Percentiles rank a stretch among this genome's conserved stretches.
These are phyloP conservation scores for Diarsia dahlii DNA, from an alignment of 2,888 invertebrate species.

Conservation along the genomic window DNA sequence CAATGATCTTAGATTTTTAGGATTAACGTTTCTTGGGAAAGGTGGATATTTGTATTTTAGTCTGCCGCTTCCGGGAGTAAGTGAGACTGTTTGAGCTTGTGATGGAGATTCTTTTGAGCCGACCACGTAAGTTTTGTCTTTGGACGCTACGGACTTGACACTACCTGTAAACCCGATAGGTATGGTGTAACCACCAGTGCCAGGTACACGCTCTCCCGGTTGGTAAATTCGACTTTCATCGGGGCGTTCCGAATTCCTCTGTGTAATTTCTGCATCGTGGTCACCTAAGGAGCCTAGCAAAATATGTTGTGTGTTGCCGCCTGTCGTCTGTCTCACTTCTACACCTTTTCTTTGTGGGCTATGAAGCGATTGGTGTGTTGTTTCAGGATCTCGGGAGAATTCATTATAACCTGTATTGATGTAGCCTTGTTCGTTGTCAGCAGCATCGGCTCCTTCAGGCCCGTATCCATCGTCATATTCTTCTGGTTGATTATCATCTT, in stretches of 20 bases:
- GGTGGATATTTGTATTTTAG: conserved; percentile 81
- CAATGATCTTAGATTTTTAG: conserved; percentile 83
- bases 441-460: conserved; percentile 82
- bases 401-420: conserved; percentile 92
- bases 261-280: conserved; percentile 91
- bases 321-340: conserved; percentile 87
- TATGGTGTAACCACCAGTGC: conserved; percentile 92
- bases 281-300: conserved; percentile 91
- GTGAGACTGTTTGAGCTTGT: conserved; percentile 92
- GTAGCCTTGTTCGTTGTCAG: conserved; percentile 84
- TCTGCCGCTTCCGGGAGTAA: conserved; percentile 88
- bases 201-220: conserved; percentile 92
- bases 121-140: conserved; percentile 90
- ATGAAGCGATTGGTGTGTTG: conserved; percentile 81
- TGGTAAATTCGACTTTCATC: conserved; percentile 91
- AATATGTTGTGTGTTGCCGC: conserved; percentile 92
- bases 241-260: conserved; percentile 88
- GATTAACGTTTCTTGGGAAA: conserved; percentile 77
- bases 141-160: conserved; percentile 92
- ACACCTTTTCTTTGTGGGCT: conserved; percentile 79
- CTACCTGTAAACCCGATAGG: conserved; percentile 93
- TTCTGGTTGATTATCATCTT: conserved; percentile 80
- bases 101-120: conserved; percentile 91
- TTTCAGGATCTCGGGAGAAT: conserved; percentile 81
- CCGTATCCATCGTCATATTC: conserved; percentile 86